Evolutionary conservation across 2,797 vertebrate species (phyloP), one percentile per base, ranked within the genome.

Genomic region (Phylloscopus collybita): DNA sequence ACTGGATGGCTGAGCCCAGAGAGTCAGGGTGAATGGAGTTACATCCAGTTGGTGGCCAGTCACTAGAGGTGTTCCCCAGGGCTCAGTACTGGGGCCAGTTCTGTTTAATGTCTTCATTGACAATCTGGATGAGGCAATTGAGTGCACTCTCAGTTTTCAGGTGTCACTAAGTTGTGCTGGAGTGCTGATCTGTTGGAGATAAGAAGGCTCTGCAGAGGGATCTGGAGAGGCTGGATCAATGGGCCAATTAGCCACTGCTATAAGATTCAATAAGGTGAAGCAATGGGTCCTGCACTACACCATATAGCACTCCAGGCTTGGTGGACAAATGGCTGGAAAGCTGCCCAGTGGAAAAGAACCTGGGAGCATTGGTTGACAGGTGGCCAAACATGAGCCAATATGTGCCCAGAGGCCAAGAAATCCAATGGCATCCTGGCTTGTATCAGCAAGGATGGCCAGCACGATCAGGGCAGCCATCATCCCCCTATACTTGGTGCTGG

Each of bases 401-500:
- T 65, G 44, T 51, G 19, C 18, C 32, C 36, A n/a, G 44, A 62
- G 22, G 23, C 29, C n/a, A 51, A 27, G 10, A 32, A 80, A 32
- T 27, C 36, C 51, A 66, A 1, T 21, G 20, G 11, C 12, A 30
- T 45, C 18, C 8, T 49, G 56, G 42, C 30, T 61, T 69, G 20
- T 49, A 29, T 50, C 42, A 69, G 26, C 36, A 62, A 49, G 5
- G 7, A 14, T 21, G 49, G 16, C 34, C 44, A 67, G 13, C 34
- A 61, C 8, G 23, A 18, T 6, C 19, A 38, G 23, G n/a, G 16
- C 38, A 51, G 67, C 1, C 11, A 60, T 29, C 9, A 25, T 40
- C 12, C 7, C 12, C 12, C 26, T 32, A 22, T 27, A 23, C 49
- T 42, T 0, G 0, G 17, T 0, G 2, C 15, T 32, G 18, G 15